Evolutionary conservation across 2,113 vertebrate species (phyloP), one percentile per base, ranked within the genome.

Genomic region (Cardinalis cardinalis): DNA sequence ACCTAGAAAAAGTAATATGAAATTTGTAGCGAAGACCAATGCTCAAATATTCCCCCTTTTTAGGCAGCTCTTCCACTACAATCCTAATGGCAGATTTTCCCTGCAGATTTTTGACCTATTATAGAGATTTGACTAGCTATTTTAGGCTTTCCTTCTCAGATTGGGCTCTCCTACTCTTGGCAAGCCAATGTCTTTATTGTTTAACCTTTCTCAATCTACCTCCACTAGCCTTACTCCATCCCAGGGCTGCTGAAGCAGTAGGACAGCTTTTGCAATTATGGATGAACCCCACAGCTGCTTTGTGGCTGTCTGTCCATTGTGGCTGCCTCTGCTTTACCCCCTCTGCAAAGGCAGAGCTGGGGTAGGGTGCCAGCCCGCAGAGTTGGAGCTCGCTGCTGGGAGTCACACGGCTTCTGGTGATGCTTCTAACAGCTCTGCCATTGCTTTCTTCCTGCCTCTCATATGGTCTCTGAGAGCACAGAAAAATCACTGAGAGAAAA

Each of bases 311-410:
- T 59, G 28, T 61, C 51, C 1, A 53, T 32, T 7, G 5, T 48
- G 46, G 16, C 43, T 2, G 34, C 12, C 29, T 55, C 23, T 61
- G 41, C 1, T 82, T 68, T 1, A 0, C 7, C 15, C 7, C 2
- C 29, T 56, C 60, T 0, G 6, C 53, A 2, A 58, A 74, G 36
- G 53, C 66, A 89, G 66, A 4, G 0, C 34, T 36, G 0, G 11
- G 59, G 16, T 11, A n/a, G 24, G 34, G 20, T 65, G 70, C 26
- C 46, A 58, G 41, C 13, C 44, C 0, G 0, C 0, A 4, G 56
- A 32, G 46, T 14, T 60, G 64, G 48, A 77, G 28, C 11, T 38
- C 4, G 0, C 29, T 75, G 40, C 78, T 9, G 9, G 28, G 71
- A 51, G 20, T 32, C 59, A 55, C 32, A 7, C 36, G 52, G 49